Conservation (phyloP, 1,140 invertebrate genomes). For the Brachionus koreanus region DNA sequence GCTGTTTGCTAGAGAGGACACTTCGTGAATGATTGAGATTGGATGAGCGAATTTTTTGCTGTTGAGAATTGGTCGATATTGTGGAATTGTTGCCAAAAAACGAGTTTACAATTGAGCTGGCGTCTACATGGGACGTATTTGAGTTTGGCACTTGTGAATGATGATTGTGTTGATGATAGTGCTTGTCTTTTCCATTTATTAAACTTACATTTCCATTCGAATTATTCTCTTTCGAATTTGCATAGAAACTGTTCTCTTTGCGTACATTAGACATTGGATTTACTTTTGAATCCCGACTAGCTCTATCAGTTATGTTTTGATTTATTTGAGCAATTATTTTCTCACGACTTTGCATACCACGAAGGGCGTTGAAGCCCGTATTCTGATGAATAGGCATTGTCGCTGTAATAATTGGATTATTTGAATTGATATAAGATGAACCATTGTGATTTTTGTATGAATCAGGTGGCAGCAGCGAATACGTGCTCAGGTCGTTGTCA, state of each 20-base stretch:
- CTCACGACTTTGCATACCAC: neutral
- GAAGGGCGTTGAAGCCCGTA: neutral
- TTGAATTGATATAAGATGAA: neutral
- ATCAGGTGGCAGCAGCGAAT: constrained; percentile 23
- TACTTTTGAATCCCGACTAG: constrained; percentile 10
- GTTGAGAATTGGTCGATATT: constrained; percentile 42
- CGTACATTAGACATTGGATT: constrained; percentile 14
- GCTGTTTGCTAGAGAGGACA: constrained; percentile 30
- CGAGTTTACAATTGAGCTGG: constrained; percentile 38
- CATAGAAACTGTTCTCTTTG: constrained; percentile 34
- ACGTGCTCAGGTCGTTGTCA: constrained; percentile 34
- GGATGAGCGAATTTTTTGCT: constrained; percentile 31
- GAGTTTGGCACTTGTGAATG: neutral
- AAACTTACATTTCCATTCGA: neutral
- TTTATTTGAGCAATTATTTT: constrained; percentile 34
- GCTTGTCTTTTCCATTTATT: neutral
- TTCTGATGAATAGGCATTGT: constrained; percentile 18
- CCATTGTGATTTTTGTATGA: constrained; percentile 32
- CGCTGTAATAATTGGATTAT: neutral
- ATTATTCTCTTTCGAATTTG: constrained; percentile 23
- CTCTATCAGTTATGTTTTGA: constrained; percentile 3
- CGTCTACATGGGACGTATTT: constrained; percentile 21
- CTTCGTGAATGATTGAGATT: constrained; percentile 39
- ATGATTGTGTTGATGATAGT: neutral
- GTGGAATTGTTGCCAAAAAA: constrained; percentile 42